Base-by-base conservation (phyloP, 2,113 vertebrate genomes). In the Elanus axillaris region DNA sequence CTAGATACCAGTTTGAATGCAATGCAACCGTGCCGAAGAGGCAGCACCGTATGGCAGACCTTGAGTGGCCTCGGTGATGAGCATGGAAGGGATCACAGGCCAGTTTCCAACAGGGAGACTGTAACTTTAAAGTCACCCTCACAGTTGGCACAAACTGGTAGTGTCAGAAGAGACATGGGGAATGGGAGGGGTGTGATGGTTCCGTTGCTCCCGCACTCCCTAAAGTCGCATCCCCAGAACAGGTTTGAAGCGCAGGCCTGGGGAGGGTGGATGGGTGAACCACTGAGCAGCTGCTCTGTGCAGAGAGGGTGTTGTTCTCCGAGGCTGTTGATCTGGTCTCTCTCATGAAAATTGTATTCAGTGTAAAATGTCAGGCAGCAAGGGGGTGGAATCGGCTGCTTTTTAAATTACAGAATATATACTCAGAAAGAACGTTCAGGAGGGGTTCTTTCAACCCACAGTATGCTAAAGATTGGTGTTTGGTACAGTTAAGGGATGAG, bases 181-280 rank as follows among this genome's bases (percentile, higher is more conserved):
- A 83, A 32, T 14, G 0, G 0, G 68, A 64, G 42, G 53, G 73
- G 36, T 0, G 3, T 9, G 73, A 53, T 0, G 1, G 11, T 43
- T 78, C 23, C 3, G 0, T 9, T 64, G 48, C 31, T 81, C 43
- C 76, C 20, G 3, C 23, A 2, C 45, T 64, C 66, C 47, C 59
- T 17, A 7, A 31, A 50, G 27, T 6, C 13, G 3, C 16, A 8
- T 47, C 62, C 59, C 50, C 53, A 66, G 79, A 60, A 42, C 13
- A 52, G 80, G 86, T 59, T n/a, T 64, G 85, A 79, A 69, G 85
- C 78, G 59, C 29, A 42, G 2, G 16, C 40, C 27, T 3, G 3
- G 55, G 86, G 64, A 86, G 29, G n/a, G 47, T 14, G 16, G 34
- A 71, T 3, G 21, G 38, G 56, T 1, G 29, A 79, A 10, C 58